Base-by-base conservation (phyloP, 2,113 vertebrate species). In the Hippolais icterina region DNA sequence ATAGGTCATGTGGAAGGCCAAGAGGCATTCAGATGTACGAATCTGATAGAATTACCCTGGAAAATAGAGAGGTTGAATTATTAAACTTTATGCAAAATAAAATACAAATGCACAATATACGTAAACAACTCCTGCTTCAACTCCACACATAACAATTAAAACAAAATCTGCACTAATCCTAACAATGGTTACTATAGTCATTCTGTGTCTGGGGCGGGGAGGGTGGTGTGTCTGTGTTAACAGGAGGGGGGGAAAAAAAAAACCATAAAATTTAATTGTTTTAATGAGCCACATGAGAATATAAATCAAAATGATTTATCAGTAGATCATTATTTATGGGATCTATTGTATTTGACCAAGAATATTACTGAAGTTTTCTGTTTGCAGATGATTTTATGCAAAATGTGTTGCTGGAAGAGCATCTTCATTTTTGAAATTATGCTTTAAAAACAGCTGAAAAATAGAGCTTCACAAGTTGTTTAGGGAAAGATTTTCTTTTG, bases 181-280 rank as follows among this genome's bases (percentile, higher is more conserved):
- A 50, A 37, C 15, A 68, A 20, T 33, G 21, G 7, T 64, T 47
- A n/a, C 23, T 21, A 6, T 19, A 47, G 16, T 56, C 15, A 64
- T 21, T 71, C 15, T 46, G 1, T 42, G 23, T 25, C 44, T 44
- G 37, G 19, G 23, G 3, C n/a, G 11, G 9, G 28, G 42, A 7
- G 42, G 12, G 42, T 15, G 14, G 42, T 44, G 11, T 15, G 33
- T 64, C 63, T 93, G 29, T 15, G 35, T 63, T 53, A 85, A 77
- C 3, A 12, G 2, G 2, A n/a, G 3, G 3, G 16, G 3, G 3
- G 16, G 3, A 0, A 24, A 28, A 37, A 24, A 3, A 1, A 0
- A 0, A 0, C 5, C 24, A 5, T n/a, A 57, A 54, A 76, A 65
- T 35, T 20, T 2, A 52, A 77, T 37, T 44, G 5, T 52, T 83